Evolutionary conservation across 2,113 vertebrate genomes (phyloP).

Genomic region (Spermophilus dauricus): DNA sequence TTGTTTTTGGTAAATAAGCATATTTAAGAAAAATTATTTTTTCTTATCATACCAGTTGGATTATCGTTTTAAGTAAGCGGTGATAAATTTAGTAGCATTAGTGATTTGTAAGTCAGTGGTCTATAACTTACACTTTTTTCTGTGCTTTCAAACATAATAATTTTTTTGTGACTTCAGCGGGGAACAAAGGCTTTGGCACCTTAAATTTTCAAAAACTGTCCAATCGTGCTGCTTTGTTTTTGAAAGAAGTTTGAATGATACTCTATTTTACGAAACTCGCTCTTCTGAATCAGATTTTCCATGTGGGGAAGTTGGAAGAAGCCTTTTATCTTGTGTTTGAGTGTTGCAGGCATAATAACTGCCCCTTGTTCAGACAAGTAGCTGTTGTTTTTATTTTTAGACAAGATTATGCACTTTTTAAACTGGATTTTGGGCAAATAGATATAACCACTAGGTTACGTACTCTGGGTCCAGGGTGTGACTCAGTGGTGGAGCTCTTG

Average conservation of each 20-base stretch:
- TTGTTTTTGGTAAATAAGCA: not conserved
- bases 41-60: not conserved
- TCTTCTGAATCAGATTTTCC: not conserved
- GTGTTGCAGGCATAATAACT: not conserved
- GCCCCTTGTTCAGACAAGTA: not conserved
- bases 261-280: not conserved
- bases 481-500: not conserved
- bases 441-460: not conserved
- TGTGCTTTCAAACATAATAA: not conserved
- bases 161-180: not conserved
- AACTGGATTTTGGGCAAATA: slow-evolving; percentile 3
- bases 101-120: not conserved
- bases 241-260: not conserved
- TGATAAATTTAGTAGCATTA: not conserved
- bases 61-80: not conserved
- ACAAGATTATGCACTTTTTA: not conserved
- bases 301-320: not conserved
- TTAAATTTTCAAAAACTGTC: not conserved
- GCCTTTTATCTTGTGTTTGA: not conserved
- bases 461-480: not conserved
- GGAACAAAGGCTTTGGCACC: not conserved
- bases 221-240: not conserved
- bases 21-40: not conserved
- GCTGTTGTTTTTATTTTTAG: not conserved
- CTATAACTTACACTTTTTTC: not conserved